A percentile compares a stretch with the other conserved stretches of the same genome.
These are phyloP conservation scores for Alcedo atthis DNA, from an alignment of 2,797 vertebrate genomes.

Conservation along the genomic window DNA sequence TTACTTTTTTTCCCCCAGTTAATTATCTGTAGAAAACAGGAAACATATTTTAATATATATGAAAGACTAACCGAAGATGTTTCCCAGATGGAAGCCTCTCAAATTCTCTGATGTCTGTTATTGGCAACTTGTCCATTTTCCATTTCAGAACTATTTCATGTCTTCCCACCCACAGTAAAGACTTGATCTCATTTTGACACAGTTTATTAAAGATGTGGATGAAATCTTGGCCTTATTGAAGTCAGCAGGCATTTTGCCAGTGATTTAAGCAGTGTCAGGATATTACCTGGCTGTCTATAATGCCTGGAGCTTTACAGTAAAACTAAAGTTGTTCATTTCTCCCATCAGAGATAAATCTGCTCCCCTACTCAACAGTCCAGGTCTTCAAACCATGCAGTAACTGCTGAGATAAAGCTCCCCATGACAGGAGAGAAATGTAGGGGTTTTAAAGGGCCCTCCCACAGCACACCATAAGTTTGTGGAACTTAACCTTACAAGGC, in stretches of 20 bases:
- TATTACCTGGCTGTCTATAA: constrained; percentile 23
- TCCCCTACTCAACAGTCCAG: not conserved
- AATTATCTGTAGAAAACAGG: constrained; percentile 46
- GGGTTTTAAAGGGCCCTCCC: not conserved
- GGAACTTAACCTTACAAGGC: not conserved
- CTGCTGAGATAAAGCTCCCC: not conserved
- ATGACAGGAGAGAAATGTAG: not conserved
- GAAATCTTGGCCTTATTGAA: constrained; percentile 30
- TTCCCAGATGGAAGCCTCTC: constrained; percentile 37
- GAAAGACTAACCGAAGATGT: not conserved
- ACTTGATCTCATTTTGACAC: constrained; percentile 42
- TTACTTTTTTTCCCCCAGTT: not conserved
- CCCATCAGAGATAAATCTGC: not conserved
- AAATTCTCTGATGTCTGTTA: constrained; percentile 23
- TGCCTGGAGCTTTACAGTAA: constrained; percentile 11
- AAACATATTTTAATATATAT: constrained; percentile 23
- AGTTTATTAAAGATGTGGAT: constrained; percentile 52
- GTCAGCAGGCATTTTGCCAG: constrained; percentile 29
- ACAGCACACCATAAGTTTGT: not conserved
- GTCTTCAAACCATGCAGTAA: not conserved
- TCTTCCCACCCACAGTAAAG: constrained; percentile 35
- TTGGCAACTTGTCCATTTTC: constrained; percentile 53
- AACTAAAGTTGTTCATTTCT: constrained; percentile 6
- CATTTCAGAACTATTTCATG: constrained; percentile 11
- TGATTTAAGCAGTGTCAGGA: constrained; percentile 24